Conservation (phyloP, 2,888 invertebrate species). For the Hemaris fuciformis region DNA sequence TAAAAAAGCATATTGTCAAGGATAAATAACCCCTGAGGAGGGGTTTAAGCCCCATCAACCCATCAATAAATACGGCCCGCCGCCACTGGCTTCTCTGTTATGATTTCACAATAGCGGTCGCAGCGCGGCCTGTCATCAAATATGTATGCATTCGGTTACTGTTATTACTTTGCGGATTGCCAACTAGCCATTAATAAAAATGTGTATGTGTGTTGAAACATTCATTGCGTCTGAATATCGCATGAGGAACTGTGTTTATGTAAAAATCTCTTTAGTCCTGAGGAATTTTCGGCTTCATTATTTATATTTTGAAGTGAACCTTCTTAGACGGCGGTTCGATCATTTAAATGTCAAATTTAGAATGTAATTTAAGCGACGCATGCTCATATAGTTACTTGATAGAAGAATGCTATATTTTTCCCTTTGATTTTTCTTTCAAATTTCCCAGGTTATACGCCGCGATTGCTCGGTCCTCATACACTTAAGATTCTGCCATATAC, state of each 20-base stretch:
- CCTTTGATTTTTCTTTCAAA: too few species aligned
- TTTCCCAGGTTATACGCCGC: too few species aligned
- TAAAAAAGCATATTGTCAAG: too few species aligned
- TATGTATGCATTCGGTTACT: slow-evolving; percentile 4
- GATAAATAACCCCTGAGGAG: not conserved
- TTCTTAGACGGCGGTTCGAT: too few species aligned
- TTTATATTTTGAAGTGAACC: too few species aligned
- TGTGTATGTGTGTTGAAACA: not conserved
- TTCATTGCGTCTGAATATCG: not conserved
- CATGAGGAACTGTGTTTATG: not conserved
- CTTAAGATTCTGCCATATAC: too few species aligned
- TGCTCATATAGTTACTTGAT: too few species aligned
- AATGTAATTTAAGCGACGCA: too few species aligned
- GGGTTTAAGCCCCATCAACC: not conserved
- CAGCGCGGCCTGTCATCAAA: not conserved
- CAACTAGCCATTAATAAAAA: slow-evolving; percentile 2
- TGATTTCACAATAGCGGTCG: slow-evolving; percentile 6
- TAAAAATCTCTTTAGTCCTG: not conserved
- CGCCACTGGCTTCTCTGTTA: not conserved
- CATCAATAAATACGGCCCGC: not conserved
- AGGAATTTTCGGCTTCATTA: not conserved
- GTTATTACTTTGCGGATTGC: slow-evolving; percentile 5
- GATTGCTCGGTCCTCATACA: too few species aligned
- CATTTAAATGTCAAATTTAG: too few species aligned
- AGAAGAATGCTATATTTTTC: too few species aligned